phyloP scores from a whole-genome alignment of 2,113 vertebrate species.

The Hydropotes inermis region DNA sequence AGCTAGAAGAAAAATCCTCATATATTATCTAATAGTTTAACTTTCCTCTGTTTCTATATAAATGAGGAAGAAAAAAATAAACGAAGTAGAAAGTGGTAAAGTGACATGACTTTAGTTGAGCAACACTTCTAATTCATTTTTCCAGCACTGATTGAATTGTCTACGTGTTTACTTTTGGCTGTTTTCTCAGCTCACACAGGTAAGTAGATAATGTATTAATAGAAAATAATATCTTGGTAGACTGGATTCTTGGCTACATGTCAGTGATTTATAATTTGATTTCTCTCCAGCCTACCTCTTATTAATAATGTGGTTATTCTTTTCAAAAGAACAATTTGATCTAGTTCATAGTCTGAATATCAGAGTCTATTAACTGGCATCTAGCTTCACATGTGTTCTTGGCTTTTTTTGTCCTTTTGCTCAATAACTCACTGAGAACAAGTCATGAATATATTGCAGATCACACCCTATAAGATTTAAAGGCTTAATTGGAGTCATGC shows the following conservation, averaged over 20 bases:
- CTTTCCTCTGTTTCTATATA: not conserved
- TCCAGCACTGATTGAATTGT: not conserved
- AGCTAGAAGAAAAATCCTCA: not conserved
- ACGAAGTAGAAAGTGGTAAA: not conserved
- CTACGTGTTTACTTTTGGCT: not conserved
- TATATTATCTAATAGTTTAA: not conserved
- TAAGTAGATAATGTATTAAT: not conserved
- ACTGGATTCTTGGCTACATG: not conserved
- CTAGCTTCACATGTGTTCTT: not conserved
- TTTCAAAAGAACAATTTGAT: conserved; percentile 29
- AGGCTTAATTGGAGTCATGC: not conserved
- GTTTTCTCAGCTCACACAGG: not conserved
- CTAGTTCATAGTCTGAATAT: not conserved
- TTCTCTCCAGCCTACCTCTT: not conserved
- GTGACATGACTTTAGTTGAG: not conserved
- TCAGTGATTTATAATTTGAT: conserved; percentile 9
- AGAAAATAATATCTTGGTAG: not conserved
- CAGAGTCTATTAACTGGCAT: not conserved
- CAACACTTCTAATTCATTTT: not conserved
- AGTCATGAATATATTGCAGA: conserved; percentile 21
- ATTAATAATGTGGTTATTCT: conserved; percentile 1
- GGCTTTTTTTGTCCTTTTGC: conserved; percentile 40
- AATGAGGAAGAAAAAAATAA: not conserved
- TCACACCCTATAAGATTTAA: conserved; percentile 21
- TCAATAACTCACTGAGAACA: conserved; percentile 27